Conservation (phyloP, 2,797 vertebrate genomes). For the Phylloscopus collybita region DNA sequence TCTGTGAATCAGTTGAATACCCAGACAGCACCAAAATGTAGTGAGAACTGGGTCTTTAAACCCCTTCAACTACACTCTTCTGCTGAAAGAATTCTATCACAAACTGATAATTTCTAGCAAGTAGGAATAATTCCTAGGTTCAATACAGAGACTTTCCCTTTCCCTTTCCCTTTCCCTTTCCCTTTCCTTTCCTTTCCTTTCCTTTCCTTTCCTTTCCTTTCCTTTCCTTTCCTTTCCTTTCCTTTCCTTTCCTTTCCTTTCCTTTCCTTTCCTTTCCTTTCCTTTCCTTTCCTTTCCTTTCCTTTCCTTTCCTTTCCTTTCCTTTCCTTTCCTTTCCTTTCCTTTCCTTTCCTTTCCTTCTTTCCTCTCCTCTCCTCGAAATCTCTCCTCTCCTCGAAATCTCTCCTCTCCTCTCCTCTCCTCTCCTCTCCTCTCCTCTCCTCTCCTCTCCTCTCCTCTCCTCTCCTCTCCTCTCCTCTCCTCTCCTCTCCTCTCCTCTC, state of each 20-base stretch:
- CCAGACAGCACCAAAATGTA: not conserved
- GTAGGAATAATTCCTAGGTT: not conserved
- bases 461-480: too few species aligned
- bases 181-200: too few species aligned
- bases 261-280: too few species aligned
- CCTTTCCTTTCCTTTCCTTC: not conserved
- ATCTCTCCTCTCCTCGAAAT: too few species aligned
- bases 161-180: accelerated
- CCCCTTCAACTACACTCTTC: not conserved
- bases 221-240: not conserved
- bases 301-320: too few species aligned
- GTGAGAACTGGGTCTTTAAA: not conserved
- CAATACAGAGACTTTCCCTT: not conserved
- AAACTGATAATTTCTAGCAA: not conserved
- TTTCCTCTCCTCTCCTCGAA: too few species aligned
- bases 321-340: not conserved
- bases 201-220: too few species aligned
- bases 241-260: not conserved
- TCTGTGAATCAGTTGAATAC: not conserved
- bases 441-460: too few species aligned
- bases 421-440: too few species aligned
- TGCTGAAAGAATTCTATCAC: not conserved
- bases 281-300: too few species aligned
- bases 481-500: too few species aligned
- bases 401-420: too few species aligned